Conservation (phyloP, 2,888 invertebrate genomes). For the Pachycephus smyrnensis region DNA sequence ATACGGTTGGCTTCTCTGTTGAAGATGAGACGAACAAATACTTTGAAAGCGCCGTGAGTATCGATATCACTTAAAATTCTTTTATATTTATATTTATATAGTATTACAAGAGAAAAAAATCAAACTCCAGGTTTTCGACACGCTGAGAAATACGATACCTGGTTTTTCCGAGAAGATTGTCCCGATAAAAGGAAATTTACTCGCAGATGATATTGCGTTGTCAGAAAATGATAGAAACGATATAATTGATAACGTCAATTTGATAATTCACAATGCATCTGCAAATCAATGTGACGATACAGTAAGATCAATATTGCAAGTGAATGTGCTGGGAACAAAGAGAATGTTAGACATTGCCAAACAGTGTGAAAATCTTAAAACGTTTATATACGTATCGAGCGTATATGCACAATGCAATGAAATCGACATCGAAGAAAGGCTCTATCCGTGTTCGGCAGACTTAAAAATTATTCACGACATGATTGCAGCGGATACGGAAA, state of each 20-base stretch:
- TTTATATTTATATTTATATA: neutral
- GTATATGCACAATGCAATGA: constrained; percentile 19
- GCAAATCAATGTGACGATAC: constrained; percentile 23
- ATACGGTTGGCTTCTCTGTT: constrained; percentile 11
- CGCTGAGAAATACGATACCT: constrained; percentile 9
- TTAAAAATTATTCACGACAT: constrained; percentile 45
- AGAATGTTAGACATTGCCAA: constrained; percentile 20
- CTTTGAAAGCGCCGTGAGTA: constrained; percentile 22
- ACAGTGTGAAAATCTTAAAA: constrained; percentile 15
- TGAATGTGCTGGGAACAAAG: constrained; percentile 25
- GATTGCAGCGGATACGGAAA: constrained; percentile 37
- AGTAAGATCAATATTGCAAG: neutral
- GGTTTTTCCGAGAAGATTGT: constrained; percentile 16
- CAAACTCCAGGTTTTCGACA: constrained; percentile 21
- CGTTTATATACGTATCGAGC: constrained; percentile 28
- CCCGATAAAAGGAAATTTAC: constrained; percentile 21
- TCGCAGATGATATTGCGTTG: constrained; percentile 12
- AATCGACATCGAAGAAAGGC: neutral
- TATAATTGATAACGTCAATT: constrained; percentile 18
- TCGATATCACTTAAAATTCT: neutral
- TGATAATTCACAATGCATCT: constrained; percentile 27
- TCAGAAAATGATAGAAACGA: constrained; percentile 11
- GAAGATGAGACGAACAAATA: constrained; percentile 23
- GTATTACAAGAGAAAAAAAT: neutral
- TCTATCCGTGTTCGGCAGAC: constrained; percentile 37